Conservation (phyloP, 2,113 vertebrate species). For the Synodontis membranacea region DNA sequence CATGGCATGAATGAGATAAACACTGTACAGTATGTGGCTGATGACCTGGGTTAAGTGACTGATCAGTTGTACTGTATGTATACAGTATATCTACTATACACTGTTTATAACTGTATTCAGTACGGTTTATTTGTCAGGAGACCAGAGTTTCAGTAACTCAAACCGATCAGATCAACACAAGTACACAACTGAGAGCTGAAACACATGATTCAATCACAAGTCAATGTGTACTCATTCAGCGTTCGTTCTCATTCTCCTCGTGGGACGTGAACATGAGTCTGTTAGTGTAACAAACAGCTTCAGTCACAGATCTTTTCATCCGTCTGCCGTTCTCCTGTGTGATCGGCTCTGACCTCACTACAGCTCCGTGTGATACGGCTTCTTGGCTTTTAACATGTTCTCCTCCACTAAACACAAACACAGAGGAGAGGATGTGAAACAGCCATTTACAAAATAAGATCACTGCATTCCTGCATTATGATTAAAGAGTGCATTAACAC, state of each 20-base stretch:
- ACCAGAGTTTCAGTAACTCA: not conserved
- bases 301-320: not conserved
- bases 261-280: not conserved
- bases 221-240: not conserved
- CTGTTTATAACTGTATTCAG: not conserved
- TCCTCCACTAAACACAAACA: conserved; percentile 61
- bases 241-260: not conserved
- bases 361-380: conserved; percentile 62
- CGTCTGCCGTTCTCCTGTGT: not conserved
- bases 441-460: not conserved
- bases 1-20: not conserved
- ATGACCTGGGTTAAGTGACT: not conserved
- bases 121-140: not conserved
- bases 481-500: not conserved
- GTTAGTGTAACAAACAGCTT: not conserved
- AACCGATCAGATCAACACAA: not conserved
- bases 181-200: not conserved
- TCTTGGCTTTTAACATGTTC: conserved; percentile 72
- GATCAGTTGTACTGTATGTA: not conserved
- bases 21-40: not conserved
- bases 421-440: not conserved
- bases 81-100: not conserved
- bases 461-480: not conserved
- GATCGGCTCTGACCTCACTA: not conserved
- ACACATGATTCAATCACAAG: not conserved